Evolutionary conservation across 2,113 vertebrate species (phyloP).

Genomic region (Sapajus apella): DNA sequence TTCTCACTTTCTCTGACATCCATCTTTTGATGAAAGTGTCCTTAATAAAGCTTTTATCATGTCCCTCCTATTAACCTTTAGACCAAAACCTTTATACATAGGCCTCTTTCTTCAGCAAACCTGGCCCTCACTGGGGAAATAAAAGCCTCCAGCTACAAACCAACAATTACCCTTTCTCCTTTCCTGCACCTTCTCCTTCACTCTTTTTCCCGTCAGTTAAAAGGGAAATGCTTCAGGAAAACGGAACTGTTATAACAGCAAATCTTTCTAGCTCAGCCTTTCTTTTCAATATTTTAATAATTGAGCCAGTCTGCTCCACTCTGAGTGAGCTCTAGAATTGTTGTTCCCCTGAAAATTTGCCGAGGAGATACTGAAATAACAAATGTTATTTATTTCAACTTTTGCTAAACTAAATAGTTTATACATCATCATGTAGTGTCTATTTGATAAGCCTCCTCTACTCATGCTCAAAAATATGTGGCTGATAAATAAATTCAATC

Average conservation of each 20-base stretch:
- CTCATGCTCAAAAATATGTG: constrained; percentile 1
- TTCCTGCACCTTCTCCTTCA: neutral
- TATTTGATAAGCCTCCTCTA: constrained; percentile 50
- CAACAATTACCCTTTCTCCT: constrained; percentile 35
- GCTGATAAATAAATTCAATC: constrained; percentile 61
- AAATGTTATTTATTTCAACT: constrained; percentile 48
- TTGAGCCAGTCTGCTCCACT: neutral
- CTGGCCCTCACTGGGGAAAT: neutral
- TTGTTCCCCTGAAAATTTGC: neutral
- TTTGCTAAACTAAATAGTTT: constrained; percentile 51
- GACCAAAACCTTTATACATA: neutral
- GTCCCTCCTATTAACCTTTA: constrained; percentile 38
- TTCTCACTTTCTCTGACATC: constrained; percentile 2
- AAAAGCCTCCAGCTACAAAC: neutral
- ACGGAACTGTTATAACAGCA: neutral
- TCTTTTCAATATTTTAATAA: neutral
- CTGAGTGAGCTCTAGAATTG: neutral
- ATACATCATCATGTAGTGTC: neutral
- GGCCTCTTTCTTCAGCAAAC: constrained; percentile 29
- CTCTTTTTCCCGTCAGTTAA: neutral
- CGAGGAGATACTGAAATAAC: neutral
- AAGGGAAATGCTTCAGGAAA: neutral
- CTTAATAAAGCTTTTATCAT: constrained; percentile 22
- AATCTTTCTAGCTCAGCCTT: neutral
- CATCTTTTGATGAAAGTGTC: neutral